Evolutionary conservation across 2,113 vertebrate genomes (phyloP).

Genomic region (Perccottus glenii): DNA sequence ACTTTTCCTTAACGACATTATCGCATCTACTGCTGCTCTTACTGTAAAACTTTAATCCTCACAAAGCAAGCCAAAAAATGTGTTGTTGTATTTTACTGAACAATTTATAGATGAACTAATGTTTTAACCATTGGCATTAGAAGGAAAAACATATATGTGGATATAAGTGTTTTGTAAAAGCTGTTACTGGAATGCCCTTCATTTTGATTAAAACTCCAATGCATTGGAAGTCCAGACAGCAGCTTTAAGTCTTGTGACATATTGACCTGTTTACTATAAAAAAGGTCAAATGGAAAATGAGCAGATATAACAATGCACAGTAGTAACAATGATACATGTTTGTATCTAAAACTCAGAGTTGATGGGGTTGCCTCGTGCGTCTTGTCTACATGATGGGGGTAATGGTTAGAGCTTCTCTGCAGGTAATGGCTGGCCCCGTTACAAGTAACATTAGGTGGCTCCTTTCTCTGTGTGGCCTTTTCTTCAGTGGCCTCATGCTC

Average conservation of each 20-base stretch:
- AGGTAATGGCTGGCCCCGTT: constrained; percentile 59
- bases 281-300: not conserved
- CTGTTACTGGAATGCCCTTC: too few species aligned
- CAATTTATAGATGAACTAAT: too few species aligned
- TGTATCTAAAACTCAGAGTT: not conserved
- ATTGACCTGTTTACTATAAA: not conserved
- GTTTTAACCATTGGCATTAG: too few species aligned
- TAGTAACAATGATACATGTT: not conserved
- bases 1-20: constrained; percentile 40
- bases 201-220: too few species aligned
- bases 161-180: too few species aligned
- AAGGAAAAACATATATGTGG: too few species aligned
- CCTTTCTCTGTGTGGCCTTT: constrained; percentile 65
- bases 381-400: constrained; percentile 12
- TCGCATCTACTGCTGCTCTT: constrained; percentile 32
- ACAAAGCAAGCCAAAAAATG: constrained; percentile 2
- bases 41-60: constrained; percentile 19
- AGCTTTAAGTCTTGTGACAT: not conserved
- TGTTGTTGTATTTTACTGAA: not conserved
- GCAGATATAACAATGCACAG: not conserved
- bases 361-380: constrained; percentile 10
- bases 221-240: not conserved
- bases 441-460: constrained; percentile 59
- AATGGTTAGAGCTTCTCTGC: constrained; percentile 47
- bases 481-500: constrained; percentile 68